These are phyloP conservation scores for Thalpophila matura DNA, from an alignment of 2,888 invertebrate genomes.

Conservation along the genomic window DNA sequence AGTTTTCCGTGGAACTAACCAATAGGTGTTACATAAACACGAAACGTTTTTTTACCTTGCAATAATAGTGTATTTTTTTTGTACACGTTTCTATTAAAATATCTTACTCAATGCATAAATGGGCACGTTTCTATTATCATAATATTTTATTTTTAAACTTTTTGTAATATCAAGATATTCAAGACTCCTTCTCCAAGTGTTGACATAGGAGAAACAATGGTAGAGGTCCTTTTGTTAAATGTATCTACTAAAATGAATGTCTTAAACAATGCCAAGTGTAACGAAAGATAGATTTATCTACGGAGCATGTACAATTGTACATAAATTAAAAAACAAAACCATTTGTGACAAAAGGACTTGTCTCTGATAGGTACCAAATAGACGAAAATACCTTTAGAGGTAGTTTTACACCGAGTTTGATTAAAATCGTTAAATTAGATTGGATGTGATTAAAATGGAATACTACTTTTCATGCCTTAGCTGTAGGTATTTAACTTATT, in stretches of 20 bases:
- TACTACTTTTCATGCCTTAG: conserved; percentile 6
- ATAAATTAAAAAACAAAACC: conserved; percentile 4
- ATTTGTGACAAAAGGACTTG: neutral
- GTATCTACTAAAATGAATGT: conserved; percentile 19
- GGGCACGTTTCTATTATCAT: conserved; percentile 49
- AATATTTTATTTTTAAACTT: conserved; percentile 36
- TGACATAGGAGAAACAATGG: conserved; percentile 43
- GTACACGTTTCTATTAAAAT: conserved; percentile 32
- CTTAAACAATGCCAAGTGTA: conserved; percentile 13
- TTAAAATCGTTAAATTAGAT: conserved; percentile 10
- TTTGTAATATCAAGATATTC: conserved; percentile 3
- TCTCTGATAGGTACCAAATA: neutral
- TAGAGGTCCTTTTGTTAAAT: conserved; percentile 41
- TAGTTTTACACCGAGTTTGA: too few species aligned
- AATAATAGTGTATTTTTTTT: conserved; percentile 14
- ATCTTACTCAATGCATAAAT: conserved; percentile 47
- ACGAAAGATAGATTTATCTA: conserved; percentile 19
- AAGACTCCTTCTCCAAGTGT: conserved; percentile 10
- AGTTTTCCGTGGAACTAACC: conserved; percentile 9
- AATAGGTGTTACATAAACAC: conserved; percentile 17
- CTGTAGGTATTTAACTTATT: too few species aligned
- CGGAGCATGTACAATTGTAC: neutral
- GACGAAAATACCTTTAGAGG: neutral
- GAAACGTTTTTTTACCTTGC: conserved; percentile 14
- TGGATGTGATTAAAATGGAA: conserved; percentile 1